Evolutionary conservation across 2,888 invertebrate genomes (phyloP), one percentile per base, ranked within the genome.

Genomic region (Eulithis prunata): DNA sequence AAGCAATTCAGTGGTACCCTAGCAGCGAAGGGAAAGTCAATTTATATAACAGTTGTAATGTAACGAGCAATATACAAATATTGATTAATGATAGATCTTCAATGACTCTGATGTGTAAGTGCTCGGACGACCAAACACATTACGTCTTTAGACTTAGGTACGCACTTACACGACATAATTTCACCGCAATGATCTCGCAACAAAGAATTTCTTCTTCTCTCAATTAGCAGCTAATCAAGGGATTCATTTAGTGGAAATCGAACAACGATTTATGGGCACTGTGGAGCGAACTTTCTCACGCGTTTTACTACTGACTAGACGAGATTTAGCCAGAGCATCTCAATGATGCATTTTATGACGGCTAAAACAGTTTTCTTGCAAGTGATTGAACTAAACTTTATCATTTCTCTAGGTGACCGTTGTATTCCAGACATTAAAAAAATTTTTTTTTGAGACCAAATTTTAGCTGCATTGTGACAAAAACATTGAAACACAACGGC

Each of bases 161-260:
- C 71, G 70, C 74, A 75, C 21, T 21, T 21, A 80, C 75, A 82
- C 78, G 86, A 85, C 86, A 83, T 78, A 71, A 75, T 81, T 73
- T 73, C 68, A 72, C 57, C 57, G 66, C 47, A 67, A 71, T 69
- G 62, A 74, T 59, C 66, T 72, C 66, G 62, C 66, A 64, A 87
- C 85, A 88, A 81, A 83, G 85, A 84, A 82, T 79, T 80, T 85
- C 80, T 89, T 85, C 79, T 86, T 80, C 83, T 85, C 76, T 88
- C 86, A 87, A 90, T 91, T 87, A 89, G 83, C 83, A 81, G 86
- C 83, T 78, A 86, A 89, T 90, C 86, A 89, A 89, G 82, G 82
- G 84, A 82, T 83, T 84, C 87, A 82, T 88, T 90, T 85, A 89
- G 80, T 84, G 73, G 77, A 82, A 68, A 80, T 80, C 80, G 74